A percentile compares a stretch with the other conserved stretches of the same genome.
These are phyloP conservation scores for Petrocephalus schoutedeni DNA, from an alignment of 2,797 vertebrate species.

Conservation along the genomic window DNA sequence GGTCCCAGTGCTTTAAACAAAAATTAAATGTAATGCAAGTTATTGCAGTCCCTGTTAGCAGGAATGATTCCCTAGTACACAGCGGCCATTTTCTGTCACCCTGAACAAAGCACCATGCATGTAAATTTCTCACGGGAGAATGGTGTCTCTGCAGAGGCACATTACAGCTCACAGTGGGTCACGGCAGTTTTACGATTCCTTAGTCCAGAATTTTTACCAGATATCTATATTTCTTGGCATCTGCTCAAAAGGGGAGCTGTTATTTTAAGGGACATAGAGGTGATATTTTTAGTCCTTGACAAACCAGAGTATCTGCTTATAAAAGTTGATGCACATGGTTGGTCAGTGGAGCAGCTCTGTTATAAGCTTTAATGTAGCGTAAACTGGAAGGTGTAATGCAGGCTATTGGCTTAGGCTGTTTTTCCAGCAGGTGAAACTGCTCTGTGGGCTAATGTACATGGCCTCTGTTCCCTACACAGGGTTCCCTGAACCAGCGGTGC, in stretches of 20 bases:
- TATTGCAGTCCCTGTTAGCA: neutral
- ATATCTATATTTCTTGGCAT: neutral
- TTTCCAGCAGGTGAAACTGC: neutral
- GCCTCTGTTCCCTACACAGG: constrained; percentile 44
- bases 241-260: neutral
- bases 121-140: neutral
- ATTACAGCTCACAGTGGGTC: neutral
- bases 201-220: neutral
- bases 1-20: neutral
- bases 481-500: constrained; percentile 71
- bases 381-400: neutral
- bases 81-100: neutral
- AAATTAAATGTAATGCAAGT: neutral
- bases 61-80: neutral
- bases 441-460: neutral
- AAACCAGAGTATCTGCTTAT: neutral
- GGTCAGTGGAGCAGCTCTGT: neutral
- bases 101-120: neutral
- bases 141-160: neutral
- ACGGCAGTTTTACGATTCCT: neutral
- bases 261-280: neutral
- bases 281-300: neutral
- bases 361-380: neutral
- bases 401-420: neutral
- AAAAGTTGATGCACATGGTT: neutral